phyloP scores from a whole-genome alignment of 2,888 invertebrate genomes.

The Rotaria sp. region DNA sequence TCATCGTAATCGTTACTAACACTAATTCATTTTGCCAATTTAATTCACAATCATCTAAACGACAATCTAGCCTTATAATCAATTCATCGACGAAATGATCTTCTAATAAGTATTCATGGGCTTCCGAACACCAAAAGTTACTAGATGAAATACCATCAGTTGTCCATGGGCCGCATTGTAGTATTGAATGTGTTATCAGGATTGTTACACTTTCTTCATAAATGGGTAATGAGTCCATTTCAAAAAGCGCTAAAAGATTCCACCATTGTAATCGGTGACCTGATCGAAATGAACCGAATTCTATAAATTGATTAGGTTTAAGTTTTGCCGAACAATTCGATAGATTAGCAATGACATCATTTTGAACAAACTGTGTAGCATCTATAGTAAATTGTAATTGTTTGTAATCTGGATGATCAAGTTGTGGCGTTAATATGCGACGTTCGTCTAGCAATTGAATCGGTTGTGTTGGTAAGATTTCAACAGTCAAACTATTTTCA shows the following conservation, averaged over 20 bases:
- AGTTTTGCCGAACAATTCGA: neutral
- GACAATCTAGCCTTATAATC: neutral
- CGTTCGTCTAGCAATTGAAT: neutral
- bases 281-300: constrained; percentile 9
- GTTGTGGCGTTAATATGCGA: neutral
- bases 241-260: neutral
- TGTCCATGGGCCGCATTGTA: neutral
- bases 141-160: neutral
- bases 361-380: neutral
- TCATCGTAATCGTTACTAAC: neutral
- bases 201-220: neutral
- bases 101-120: neutral
- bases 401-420: neutral
- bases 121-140: neutral
- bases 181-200: neutral
- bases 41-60: neutral
- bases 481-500: neutral
- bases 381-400: neutral
- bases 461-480: neutral
- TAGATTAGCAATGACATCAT: neutral
- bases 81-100: neutral
- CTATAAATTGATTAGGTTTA: neutral
- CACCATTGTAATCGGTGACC: constrained; percentile 10
- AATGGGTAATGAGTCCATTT: neutral
- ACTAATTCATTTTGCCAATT: constrained; percentile 7